phyloP scores from a whole-genome alignment of 2,113 vertebrate genomes.

The Plecotus auritus region DNA sequence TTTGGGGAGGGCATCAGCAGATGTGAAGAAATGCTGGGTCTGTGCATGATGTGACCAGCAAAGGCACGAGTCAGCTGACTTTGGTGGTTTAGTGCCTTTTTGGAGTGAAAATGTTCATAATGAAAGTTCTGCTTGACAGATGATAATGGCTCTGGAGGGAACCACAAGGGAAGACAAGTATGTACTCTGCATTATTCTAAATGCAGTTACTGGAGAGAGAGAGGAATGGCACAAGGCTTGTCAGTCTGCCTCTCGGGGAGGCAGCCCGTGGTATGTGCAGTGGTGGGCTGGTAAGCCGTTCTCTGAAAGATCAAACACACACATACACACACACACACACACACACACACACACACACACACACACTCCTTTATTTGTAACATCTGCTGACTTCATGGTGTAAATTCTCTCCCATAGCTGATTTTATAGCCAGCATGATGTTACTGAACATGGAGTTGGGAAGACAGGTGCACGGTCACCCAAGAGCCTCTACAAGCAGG shows the following conservation, averaged over 20 bases:
- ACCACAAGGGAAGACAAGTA: conserved; percentile 10
- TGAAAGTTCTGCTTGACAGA: conserved; percentile 52
- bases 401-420: not conserved
- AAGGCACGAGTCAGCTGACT: not conserved
- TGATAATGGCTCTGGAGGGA: conserved; percentile 59
- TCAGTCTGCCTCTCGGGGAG: not conserved
- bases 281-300: not conserved
- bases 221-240: not conserved
- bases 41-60: not conserved
- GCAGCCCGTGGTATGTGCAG: not conserved
- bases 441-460: not conserved
- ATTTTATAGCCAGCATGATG: not conserved
- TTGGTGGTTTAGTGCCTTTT: conserved; percentile 33
- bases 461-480: not conserved
- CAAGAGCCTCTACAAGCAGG: rapidly evolving
- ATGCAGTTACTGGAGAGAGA: not conserved
- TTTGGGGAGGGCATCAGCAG: not conserved
- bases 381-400: not conserved
- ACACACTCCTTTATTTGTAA: not conserved
- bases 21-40: not conserved
- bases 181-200: conserved; percentile 23
- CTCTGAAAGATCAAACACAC: not conserved
- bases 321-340: not conserved
- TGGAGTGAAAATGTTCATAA: conserved; percentile 40
- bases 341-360: not conserved